Conservation (phyloP, 1,140 invertebrate genomes). For the Drosophila gunungcola region DNA sequence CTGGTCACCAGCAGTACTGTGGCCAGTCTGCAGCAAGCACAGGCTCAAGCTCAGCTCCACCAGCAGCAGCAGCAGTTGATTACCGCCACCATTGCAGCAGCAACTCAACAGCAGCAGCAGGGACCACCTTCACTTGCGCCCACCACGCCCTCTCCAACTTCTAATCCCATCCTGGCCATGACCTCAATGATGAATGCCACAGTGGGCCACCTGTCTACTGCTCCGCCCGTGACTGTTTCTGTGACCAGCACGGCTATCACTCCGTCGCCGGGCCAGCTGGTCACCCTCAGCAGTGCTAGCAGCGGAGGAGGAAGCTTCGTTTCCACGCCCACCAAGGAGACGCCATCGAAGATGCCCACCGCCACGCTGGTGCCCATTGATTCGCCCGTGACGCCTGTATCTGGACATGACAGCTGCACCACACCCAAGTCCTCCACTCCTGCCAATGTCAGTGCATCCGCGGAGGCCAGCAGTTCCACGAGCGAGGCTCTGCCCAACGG, state of each 20-base stretch:
- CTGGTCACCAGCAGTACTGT: conserved; percentile 74
- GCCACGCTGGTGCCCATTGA: conserved; percentile 85
- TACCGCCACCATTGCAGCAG: conserved; percentile 58
- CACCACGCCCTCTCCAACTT: conserved; percentile 68
- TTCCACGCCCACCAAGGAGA: conserved; percentile 62
- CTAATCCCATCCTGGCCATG: conserved; percentile 82
- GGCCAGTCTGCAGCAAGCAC: conserved; percentile 66
- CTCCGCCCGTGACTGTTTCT: conserved; percentile 44
- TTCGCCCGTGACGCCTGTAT: conserved; percentile 32
- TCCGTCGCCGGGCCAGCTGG: conserved; percentile 39
- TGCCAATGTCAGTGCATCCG: conserved; percentile 15
- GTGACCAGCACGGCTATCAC: conserved; percentile 37
- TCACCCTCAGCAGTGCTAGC: conserved; percentile 48
- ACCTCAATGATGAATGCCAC: conserved; percentile 81
- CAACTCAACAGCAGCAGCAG: conserved; percentile 61
- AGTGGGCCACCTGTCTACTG: conserved; percentile 55
- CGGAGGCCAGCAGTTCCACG: conserved; percentile 62
- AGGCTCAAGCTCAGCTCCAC: conserved; percentile 58
- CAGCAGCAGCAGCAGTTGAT: conserved; percentile 62
- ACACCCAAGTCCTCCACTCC: conserved; percentile 18
- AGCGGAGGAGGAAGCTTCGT: conserved; percentile 30
- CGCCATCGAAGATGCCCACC: conserved; percentile 36
- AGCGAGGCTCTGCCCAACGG: conserved; percentile 45
- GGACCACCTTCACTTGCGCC: conserved; percentile 37
- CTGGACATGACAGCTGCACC: conserved; percentile 18